These are phyloP conservation scores for Catalaphyllia jardinei DNA, from an alignment of 64 coral and sea anemone species.

Conservation along the genomic window DNA sequence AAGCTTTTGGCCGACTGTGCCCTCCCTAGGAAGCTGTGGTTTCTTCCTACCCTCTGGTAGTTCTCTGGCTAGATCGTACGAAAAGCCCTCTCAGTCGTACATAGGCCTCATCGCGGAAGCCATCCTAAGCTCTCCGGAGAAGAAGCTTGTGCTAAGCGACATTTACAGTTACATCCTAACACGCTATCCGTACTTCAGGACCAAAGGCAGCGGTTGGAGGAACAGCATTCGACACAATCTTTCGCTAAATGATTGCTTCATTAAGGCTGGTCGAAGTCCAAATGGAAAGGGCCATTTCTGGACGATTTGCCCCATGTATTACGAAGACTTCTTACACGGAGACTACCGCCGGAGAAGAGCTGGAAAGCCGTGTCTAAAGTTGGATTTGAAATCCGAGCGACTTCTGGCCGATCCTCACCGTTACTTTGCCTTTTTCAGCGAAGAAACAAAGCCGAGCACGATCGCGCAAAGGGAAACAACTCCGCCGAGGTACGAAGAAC, in stretches of 20 bases:
- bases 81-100: slow-evolving; percentile 39
- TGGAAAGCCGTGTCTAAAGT: slow-evolving; percentile 15
- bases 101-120: slow-evolving; percentile 47
- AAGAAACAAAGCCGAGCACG: slow-evolving; percentile 9
- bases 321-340: slow-evolving; percentile 47
- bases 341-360: slow-evolving; percentile 38
- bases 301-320: slow-evolving; percentile 39
- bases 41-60: slow-evolving; percentile 33
- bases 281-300: slow-evolving; percentile 69
- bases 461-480: slow-evolving; percentile 17
- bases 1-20: slow-evolving; percentile 32
- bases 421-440: slow-evolving; percentile 37
- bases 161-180: slow-evolving; percentile 52
- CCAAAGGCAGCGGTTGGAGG: slow-evolving; percentile 50
- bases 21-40: slow-evolving; percentile 37
- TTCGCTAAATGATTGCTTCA: slow-evolving; percentile 60
- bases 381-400: slow-evolving; percentile 38
- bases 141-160: slow-evolving; percentile 55
- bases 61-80: slow-evolving; percentile 30
- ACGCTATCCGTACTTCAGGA: slow-evolving; percentile 53
- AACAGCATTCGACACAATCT: slow-evolving; percentile 69
- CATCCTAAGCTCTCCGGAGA: slow-evolving; percentile 49
- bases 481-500: slow-evolving; percentile 19
- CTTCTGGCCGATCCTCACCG: slow-evolving; percentile 26
- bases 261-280: slow-evolving; percentile 56